Conservation (phyloP, 2,888 invertebrate species). For the Idaea dimidiata region DNA sequence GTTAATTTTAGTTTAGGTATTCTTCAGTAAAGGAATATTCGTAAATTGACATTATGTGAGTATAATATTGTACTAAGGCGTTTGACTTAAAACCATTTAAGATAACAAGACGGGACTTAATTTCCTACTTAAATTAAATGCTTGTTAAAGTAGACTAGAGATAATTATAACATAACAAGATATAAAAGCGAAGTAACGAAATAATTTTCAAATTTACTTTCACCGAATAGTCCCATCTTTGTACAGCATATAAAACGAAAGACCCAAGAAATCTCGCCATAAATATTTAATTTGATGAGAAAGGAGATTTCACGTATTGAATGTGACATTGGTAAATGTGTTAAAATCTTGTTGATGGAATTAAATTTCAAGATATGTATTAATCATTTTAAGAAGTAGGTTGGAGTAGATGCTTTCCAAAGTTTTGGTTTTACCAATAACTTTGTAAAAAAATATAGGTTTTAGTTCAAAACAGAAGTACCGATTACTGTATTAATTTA, state of each 20-base stretch:
- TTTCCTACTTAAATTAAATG: slow-evolving; percentile 67
- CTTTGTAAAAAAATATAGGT: too few relatives aligned
- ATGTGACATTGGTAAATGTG: neutral
- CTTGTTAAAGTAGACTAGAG: slow-evolving; percentile 68
- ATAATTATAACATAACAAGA: slow-evolving; percentile 66
- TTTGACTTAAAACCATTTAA: slow-evolving; percentile 54
- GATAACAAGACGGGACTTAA: slow-evolving; percentile 50
- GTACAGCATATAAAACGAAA: slow-evolving; percentile 61
- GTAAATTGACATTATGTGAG: slow-evolving; percentile 32
- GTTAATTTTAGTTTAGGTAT: slow-evolving; percentile 20
- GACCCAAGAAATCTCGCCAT: slow-evolving; percentile 68
- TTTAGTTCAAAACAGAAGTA: too few relatives aligned
- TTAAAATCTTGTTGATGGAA: neutral
- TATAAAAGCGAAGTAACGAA: slow-evolving; percentile 70
- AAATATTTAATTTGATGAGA: slow-evolving; percentile 72
- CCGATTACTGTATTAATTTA: too few relatives aligned
- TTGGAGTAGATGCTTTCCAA: neutral
- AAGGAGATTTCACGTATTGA: slow-evolving; percentile 47
- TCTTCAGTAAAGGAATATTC: slow-evolving; percentile 20
- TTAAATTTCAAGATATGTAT: neutral
- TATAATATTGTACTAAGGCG: slow-evolving; percentile 42
- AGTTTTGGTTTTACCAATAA: too few relatives aligned
- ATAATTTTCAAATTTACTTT: slow-evolving; percentile 73
- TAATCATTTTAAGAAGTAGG: neutral
- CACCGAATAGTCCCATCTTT: slow-evolving; percentile 65